These are phyloP conservation scores for Synergus umbraculus DNA, from an alignment of 2,888 invertebrate species.

Conservation along the genomic window DNA sequence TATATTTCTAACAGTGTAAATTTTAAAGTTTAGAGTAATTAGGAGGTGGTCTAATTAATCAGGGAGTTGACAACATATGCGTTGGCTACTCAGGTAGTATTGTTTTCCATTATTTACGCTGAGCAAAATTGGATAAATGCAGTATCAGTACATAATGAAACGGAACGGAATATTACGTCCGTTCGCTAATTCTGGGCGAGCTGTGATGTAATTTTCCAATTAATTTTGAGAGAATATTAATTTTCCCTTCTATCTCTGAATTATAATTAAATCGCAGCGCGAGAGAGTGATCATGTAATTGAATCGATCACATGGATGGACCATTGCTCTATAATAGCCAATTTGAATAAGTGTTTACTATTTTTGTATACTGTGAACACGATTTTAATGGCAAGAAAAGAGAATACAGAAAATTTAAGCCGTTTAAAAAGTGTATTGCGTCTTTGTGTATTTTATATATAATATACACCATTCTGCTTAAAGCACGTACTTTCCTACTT, in stretches of 20 bases:
- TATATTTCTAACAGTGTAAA: no score
- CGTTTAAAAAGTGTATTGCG: not conserved
- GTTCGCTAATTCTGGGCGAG: not conserved
- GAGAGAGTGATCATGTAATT: constrained; percentile 27
- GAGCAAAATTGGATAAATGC: not conserved
- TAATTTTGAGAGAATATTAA: constrained; percentile 26
- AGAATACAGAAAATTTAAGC: not conserved
- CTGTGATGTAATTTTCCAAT: constrained; percentile 20
- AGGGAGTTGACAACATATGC: not conserved
- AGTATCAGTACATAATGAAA: constrained; percentile 7
- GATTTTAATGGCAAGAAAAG: not conserved
- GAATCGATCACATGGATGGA: not conserved
- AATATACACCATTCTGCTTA: no score
- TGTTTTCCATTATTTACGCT: no score
- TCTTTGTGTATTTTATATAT: no score
- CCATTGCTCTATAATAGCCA: not conserved
- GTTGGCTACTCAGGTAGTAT: no score
- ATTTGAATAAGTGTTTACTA: constrained; percentile 17
- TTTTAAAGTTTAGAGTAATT: not conserved
- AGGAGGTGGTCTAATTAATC: not conserved
- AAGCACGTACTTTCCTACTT: no score
- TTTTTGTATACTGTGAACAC: not conserved
- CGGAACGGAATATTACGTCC: not conserved
- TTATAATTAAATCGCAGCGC: constrained; percentile 30
- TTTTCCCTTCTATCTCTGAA: constrained; percentile 14